Evolutionary conservation across 2,888 invertebrate species (phyloP).

Genomic region (Hartigia nigra): DNA sequence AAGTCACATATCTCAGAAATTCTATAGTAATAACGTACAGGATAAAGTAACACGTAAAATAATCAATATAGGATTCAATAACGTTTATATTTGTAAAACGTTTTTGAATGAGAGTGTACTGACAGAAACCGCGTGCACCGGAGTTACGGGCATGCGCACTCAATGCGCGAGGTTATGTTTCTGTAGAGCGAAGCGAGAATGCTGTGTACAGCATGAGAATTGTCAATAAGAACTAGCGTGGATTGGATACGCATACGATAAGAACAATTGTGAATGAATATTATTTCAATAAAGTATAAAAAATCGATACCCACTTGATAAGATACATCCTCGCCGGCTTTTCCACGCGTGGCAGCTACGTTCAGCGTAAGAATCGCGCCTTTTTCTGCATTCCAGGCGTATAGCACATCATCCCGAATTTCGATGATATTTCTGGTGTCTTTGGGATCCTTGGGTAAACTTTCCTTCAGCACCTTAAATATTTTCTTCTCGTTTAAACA

Average conservation of each 20-base stretch:
- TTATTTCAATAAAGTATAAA: not conserved
- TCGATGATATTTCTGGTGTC: constrained; percentile 75
- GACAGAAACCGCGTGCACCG: not conserved
- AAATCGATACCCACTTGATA: constrained; percentile 70
- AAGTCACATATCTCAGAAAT: not conserved
- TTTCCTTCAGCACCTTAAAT: constrained; percentile 71
- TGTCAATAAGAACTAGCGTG: not conserved
- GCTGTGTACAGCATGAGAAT: not conserved
- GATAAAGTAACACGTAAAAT: not conserved
- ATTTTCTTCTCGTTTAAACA: constrained; percentile 72
- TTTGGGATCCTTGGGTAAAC: constrained; percentile 68
- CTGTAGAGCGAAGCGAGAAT: not conserved
- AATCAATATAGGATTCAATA: not conserved
- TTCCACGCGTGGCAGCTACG: constrained; percentile 69
- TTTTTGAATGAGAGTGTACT: not conserved
- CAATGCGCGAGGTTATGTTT: not conserved
- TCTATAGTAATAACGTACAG: not conserved
- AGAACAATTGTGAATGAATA: not conserved
- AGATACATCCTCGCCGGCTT: constrained; percentile 67
- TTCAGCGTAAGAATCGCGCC: constrained; percentile 75
- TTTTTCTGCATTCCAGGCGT: constrained; percentile 75
- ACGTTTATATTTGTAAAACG: not conserved
- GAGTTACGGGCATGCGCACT: not conserved
- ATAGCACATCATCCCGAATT: constrained; percentile 75
- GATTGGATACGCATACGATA: not conserved